A percentile compares a stretch with the other conserved stretches of the same genome.
phyloP scores from a whole-genome alignment of 2,113 vertebrate species.

The Herpailurus yagouaroundi region DNA sequence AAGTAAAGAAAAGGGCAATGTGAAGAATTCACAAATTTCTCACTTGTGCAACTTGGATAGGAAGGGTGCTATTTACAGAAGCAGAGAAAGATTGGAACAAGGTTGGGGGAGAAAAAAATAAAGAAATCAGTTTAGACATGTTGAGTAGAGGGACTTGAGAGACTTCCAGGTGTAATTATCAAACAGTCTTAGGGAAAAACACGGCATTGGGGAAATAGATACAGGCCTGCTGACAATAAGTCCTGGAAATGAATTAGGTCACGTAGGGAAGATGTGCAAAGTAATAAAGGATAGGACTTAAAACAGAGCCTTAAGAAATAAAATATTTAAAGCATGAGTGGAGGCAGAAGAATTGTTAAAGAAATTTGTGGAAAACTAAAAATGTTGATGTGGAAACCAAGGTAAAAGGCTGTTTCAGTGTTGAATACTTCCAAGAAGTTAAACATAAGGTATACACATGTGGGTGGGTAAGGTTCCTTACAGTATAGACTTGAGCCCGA shows the following conservation, averaged over 20 bases:
- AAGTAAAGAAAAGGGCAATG: background rate
- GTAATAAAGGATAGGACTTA: background rate
- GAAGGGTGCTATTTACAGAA: background rate
- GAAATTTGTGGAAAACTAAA: conserved; percentile 16
- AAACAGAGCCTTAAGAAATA: background rate
- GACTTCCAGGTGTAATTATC: background rate
- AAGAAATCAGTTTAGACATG: background rate
- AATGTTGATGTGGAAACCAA: background rate
- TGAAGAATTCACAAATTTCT: background rate
- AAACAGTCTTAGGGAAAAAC: background rate
- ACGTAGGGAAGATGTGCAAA: background rate
- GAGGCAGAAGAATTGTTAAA: background rate
- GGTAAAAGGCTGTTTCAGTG: background rate
- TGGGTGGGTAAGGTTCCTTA: background rate
- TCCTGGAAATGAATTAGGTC: background rate
- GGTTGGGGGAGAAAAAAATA: background rate
- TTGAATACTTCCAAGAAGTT: background rate
- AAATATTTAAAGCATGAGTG: background rate
- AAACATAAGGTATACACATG: background rate
- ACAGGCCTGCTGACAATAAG: background rate
- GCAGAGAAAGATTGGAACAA: background rate
- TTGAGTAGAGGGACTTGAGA: background rate
- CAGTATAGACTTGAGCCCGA: background rate
- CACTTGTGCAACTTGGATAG: background rate
- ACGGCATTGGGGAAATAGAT: background rate